Base-by-base conservation (phyloP, 2,888 invertebrate genomes). In the Hydrotaea diabolus region DNA sequence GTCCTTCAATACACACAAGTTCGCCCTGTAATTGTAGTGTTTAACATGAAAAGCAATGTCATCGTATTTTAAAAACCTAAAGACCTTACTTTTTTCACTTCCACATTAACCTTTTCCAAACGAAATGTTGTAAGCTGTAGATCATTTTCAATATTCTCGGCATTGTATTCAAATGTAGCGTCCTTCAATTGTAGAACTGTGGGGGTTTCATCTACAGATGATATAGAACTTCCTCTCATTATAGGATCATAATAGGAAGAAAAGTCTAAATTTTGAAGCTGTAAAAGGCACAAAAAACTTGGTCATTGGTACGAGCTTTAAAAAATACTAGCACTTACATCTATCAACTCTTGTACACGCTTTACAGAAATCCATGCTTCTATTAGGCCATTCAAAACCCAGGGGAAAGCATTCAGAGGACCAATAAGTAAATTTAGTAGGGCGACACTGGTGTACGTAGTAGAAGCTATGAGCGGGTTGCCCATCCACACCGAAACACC, bases 321-420 rank as follows among this genome's bases (percentile, higher is more conserved):
- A 72, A 3, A 3, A 71, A 26, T 21, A 5, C 49, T 43, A 31
- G 7, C n/a, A 86, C 94, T 93, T 93, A 96, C 96, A 92, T 96
- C 94, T 86, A 98, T 91, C 71, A 98, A 94, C 89, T 95, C 94
- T 91, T 98, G 97, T 49, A 99, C 95, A 87, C 98, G 94, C 91
- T 96, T 96, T 7, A 98, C 92, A 0, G 99, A 99, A 0, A 99
- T 97, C 96, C 97, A 98, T 0, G 99, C 97, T 93, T 99, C 99
- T 59, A 98, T 96, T 2, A 99, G 93, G 0, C 99, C 99, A 92
- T 98, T 99, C 21, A 99, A 93, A 2, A 99, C 99, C 99, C 99
- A 99, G 0, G 99, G 99, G 92, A 99, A 98, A 0, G 98, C 97
- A 93, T 99, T 99, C 81, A 99, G 92, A 0, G 99, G 99, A 75